These are phyloP conservation scores for Hemitrygon akajei DNA, from an alignment of 2,797 vertebrate species.

Conservation along the genomic window DNA sequence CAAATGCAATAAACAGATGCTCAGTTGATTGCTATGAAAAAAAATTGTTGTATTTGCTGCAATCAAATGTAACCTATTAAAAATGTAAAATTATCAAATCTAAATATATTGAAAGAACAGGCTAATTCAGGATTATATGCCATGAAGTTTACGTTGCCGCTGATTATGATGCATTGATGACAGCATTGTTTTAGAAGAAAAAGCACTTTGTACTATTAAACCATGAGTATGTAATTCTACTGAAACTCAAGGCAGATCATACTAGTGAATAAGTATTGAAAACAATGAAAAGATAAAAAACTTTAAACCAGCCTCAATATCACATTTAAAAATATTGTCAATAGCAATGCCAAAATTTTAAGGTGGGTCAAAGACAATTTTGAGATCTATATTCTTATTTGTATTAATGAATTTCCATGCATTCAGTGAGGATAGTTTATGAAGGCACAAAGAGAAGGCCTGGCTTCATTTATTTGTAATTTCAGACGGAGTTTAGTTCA, in stretches of 20 bases:
- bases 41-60: no score
- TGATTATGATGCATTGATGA: background rate
- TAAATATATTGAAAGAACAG: background rate
- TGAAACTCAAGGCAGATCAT: background rate
- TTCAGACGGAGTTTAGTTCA: background rate
- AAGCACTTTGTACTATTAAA: background rate
- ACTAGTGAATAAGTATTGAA: background rate
- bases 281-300: background rate
- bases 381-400: no score
- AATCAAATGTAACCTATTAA: background rate
- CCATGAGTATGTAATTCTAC: no score
- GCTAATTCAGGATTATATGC: background rate
- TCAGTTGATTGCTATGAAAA: background rate
- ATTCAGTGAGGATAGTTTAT: background rate
- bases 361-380: background rate
- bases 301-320: no score
- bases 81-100: background rate
- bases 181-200: background rate
- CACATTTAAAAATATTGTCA: background rate
- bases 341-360: background rate
- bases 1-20: background rate
- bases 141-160: background rate
- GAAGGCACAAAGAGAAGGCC: background rate
- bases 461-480: background rate
- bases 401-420: background rate